Evolutionary conservation across 2,888 invertebrate genomes (phyloP).

Genomic region (Aphelenchoides bicaudatus): DNA sequence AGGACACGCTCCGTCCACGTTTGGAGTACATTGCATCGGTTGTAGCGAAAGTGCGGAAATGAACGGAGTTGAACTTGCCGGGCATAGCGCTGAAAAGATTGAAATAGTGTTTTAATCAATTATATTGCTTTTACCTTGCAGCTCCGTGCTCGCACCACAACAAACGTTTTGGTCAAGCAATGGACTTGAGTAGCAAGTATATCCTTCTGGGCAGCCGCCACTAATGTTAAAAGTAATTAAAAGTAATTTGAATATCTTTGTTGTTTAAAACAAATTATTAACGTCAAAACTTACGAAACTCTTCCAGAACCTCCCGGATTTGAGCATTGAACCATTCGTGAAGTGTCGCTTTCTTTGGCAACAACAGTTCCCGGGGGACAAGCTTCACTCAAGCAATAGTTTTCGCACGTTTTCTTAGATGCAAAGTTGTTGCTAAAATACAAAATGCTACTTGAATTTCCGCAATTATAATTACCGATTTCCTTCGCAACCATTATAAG

Average conservation of each 20-base stretch:
- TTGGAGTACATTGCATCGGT: conserved; percentile 60
- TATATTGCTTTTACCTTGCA: conserved; percentile 40
- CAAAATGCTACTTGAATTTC: no score
- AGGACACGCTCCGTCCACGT: conserved; percentile 58
- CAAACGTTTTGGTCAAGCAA: conserved; percentile 59
- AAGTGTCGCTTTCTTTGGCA: conserved; percentile 52
- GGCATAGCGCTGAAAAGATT: conserved; percentile 50
- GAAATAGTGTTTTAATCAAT: conserved; percentile 8
- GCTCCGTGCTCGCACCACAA: conserved; percentile 56
- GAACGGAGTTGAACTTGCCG: conserved; percentile 57
- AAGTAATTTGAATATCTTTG: no score
- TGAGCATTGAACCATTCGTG: conserved; percentile 50
- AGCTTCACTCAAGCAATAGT: conserved; percentile 59
- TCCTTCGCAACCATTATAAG: conserved; percentile 59
- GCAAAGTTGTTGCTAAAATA: conserved; percentile 56
- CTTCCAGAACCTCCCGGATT: conserved; percentile 51
- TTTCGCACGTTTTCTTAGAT: conserved; percentile 55
- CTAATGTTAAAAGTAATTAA: no score
- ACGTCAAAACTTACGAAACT: no score
- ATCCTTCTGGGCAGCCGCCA: conserved; percentile 59
- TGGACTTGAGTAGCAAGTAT: conserved; percentile 53
- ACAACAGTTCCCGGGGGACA: conserved; percentile 58
- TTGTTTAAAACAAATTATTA: no score
- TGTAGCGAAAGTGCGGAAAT: conserved; percentile 59
- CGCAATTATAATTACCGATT: conserved; percentile 1